Evolutionary conservation across 2,888 invertebrate species (phyloP), one percentile per base, ranked within the genome.

Genomic region (Amphipyra berbera): DNA sequence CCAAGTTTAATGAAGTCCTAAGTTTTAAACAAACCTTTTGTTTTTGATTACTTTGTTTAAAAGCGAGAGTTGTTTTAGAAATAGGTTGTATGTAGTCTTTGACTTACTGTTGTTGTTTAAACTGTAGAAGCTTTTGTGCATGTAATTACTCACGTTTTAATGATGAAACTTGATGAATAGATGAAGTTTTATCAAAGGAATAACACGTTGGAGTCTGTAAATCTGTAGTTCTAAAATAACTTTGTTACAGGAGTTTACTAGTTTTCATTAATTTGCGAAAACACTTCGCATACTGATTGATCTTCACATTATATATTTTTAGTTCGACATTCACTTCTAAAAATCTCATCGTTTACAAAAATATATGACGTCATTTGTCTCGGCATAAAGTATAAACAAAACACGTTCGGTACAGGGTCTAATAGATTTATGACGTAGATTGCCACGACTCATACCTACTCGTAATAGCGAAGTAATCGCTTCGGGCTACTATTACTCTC

Each of bases 391-490:
- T 21, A 21, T 10, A 57, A 50, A 70, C 38, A 45, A 50, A 60
- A 41, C 30, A 13, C 38, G 46, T 37, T 55, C 15, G 27, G 41
- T 55, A 21, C 14, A 38, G n/a, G 27, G 21, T 35, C 45, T 50
- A 47, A 70, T 67, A 67, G 53, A 71, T 71, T 71, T 62, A 48
- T 71, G 52, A 21, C 57, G 41, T 55, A 67, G 50, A 71, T 71
- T 58, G 50, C 58, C 12, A 13, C 21, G 35, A 46, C 49, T 37
- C 37, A 37, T 10, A 37, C n/a, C n/a, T n/a, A n/a, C 54, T 58
- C 38, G 57, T 62, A 67, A 71, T 71, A 52, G 57, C 46, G n/a
- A 55, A 70, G 57, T 70, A 70, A 71, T 71, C 54, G 62, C 67
- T 70, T 45, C 58, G 21, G 21, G 61, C 45, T 58, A 67, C 52